Evolutionary conservation across 2,113 vertebrate species (phyloP).

Genomic region (Enhydra lutris): DNA sequence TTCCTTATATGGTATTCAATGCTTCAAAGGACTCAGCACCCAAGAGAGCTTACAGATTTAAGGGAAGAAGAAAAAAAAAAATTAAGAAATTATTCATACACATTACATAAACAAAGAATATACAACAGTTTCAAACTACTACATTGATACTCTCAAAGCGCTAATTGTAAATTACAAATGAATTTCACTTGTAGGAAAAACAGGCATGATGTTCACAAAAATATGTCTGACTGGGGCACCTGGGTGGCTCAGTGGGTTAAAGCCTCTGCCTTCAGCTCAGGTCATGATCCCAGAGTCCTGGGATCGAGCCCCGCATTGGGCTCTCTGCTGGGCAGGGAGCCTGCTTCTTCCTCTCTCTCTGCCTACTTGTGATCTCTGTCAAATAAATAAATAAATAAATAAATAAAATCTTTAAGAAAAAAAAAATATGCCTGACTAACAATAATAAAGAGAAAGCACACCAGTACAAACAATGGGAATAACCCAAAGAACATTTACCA

Average conservation of each 20-base stretch:
- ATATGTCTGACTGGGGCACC: background rate
- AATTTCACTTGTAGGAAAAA: background rate
- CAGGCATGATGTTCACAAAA: background rate
- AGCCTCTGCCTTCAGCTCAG: no score
- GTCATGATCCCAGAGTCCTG: no score
- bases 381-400: no score
- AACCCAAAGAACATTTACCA: background rate
- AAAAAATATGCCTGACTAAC: background rate
- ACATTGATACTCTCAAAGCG: constrained; percentile 12
- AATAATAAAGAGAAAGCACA: background rate
- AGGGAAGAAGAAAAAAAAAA: background rate
- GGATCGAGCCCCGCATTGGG: no score
- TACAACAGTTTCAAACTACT: constrained; percentile 14
- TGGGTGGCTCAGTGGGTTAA: no score
- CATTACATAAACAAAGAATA: background rate
- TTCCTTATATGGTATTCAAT: constrained; percentile 50
- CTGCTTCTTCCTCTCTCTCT: no score
- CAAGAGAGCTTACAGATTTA: constrained; percentile 19
- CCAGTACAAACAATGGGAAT: background rate
- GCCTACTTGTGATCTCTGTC: no score
- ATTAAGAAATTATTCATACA: background rate
- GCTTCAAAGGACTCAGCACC: background rate
- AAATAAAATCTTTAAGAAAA: no score
- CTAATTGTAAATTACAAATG: constrained; percentile 15
- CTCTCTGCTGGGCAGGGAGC: no score